phyloP scores from a whole-genome alignment of 2,888 invertebrate species.

The Heliothis peltigera region DNA sequence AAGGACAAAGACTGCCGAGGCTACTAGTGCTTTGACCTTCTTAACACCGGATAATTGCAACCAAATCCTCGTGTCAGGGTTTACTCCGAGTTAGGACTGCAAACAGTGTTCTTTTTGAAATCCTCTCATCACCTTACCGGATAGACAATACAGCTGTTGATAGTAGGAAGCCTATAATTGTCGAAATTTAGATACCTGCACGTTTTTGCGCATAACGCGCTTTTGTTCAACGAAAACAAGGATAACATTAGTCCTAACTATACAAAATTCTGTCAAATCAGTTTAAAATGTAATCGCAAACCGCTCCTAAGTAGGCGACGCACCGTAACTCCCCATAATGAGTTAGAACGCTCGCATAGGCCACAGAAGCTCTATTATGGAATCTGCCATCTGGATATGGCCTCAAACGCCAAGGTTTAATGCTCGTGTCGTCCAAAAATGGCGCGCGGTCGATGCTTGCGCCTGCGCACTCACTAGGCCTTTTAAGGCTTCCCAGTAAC shows the following conservation, averaged over 20 bases:
- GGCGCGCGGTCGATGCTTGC: slow-evolving; percentile 74
- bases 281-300: slow-evolving; percentile 7
- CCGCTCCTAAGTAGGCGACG: slow-evolving; percentile 18
- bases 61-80: too few relatives aligned
- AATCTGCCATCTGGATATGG: slow-evolving; percentile 66
- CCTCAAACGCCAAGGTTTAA: slow-evolving; percentile 72
- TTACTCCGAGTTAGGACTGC: too few relatives aligned
- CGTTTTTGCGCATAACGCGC: too few relatives aligned
- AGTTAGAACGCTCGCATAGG: slow-evolving; percentile 54
- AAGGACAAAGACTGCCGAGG: too few relatives aligned
- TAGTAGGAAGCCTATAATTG: too few relatives aligned
- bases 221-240: not conserved
- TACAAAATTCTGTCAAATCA: not conserved
- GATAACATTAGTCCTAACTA: not conserved
- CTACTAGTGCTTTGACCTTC: too few relatives aligned
- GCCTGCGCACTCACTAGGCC: slow-evolving; percentile 76
- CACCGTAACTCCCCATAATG: slow-evolving; percentile 42
- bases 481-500: slow-evolving; percentile 83
- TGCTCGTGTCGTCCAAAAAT: slow-evolving; percentile 79
- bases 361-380: slow-evolving; percentile 60
- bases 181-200: too few relatives aligned
- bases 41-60: too few relatives aligned
- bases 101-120: too few relatives aligned
- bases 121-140: too few relatives aligned
- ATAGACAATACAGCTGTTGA: too few relatives aligned